Base-by-base conservation (phyloP, 1,140 invertebrate species). In the Cydia pomonella region DNA sequence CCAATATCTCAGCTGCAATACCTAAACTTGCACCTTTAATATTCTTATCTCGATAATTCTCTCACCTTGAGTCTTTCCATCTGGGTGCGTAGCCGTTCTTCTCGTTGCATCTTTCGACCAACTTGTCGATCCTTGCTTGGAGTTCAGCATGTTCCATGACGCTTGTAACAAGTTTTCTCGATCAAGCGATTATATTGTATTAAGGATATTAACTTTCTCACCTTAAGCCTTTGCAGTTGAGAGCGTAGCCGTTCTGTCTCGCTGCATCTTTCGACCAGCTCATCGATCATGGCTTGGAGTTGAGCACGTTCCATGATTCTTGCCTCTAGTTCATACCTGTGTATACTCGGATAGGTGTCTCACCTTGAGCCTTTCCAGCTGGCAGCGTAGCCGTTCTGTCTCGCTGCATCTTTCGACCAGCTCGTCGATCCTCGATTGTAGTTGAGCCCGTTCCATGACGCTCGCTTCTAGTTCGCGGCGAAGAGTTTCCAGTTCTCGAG, bases 301-400 rank as follows among this genome's bases (percentile, higher is more conserved):
- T 38, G 9, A 38, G 33, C 33, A 9, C 33, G 33, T 9, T 38
- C 33, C 33, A 38, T 38, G 3, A 9, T 9, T 9, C 33, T 38
- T 38, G 33, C 33, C 33, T 38, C 91, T 72, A 94, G 87, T 82
- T 90, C 92, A 10, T 44, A 29, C 27, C 27, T 29, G 27, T 29
- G 27, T 44, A 13, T 44, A 12, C 41, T 44, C 41, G 41, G 13
- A 44, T 10, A 44, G 5, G 4, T 13, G 41, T 63, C 73, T 62
- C 78, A 94, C 94, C 91, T 94, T 94, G 73, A 94, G 75, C 71
- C 87, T 83, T 13, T 91, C 89, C 44, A 92, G 84, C 74, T 93
- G 88, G 2, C 78, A 76, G 18, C 87, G 77, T 71, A 91, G 79
- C 38, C 82, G 79, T 10, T 91, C 90, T 3, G 89, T 87, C 41